Evolutionary conservation across 2,797 vertebrate genomes (phyloP).

Genomic region (Allobates femoralis): DNA sequence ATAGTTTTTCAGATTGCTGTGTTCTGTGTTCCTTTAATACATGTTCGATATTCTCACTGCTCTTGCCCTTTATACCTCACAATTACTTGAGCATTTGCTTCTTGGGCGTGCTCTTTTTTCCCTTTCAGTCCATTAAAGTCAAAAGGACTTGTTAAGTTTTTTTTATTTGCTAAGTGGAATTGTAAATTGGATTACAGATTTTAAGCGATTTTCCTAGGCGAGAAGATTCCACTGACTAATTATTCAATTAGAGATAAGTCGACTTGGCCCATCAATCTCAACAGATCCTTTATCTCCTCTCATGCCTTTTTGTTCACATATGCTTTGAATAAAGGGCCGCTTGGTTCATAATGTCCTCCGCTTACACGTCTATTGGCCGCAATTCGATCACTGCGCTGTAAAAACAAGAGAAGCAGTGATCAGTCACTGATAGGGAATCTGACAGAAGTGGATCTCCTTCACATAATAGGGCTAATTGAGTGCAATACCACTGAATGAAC

Average conservation of each 20-base stretch:
- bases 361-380: constrained; percentile 10
- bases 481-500: too few species aligned
- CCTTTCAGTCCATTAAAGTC: background rate
- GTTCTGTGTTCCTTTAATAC: background rate
- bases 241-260: constrained; percentile 58
- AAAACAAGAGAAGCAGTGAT: background rate
- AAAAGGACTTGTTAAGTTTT: constrained; percentile 17
- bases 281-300: constrained; percentile 25
- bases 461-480: background rate
- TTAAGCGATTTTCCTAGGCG: constrained; percentile 42
- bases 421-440: constrained; percentile 2
- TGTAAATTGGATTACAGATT: constrained; percentile 50
- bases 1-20: too few species aligned
- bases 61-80: background rate
- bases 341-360: background rate
- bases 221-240: constrained; percentile 36
- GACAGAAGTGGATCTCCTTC: background rate
- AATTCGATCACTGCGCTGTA: constrained; percentile 30
- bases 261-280: constrained; percentile 17
- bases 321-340: constrained; percentile 2
- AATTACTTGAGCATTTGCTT: background rate
- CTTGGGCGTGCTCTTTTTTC: background rate
- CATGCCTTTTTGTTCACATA: constrained; percentile 36
- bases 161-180: constrained; percentile 25
- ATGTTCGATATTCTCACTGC: background rate